These are phyloP conservation scores for Drosophila buzzatii DNA, from an alignment of 2,888 invertebrate genomes.

Conservation along the genomic window DNA sequence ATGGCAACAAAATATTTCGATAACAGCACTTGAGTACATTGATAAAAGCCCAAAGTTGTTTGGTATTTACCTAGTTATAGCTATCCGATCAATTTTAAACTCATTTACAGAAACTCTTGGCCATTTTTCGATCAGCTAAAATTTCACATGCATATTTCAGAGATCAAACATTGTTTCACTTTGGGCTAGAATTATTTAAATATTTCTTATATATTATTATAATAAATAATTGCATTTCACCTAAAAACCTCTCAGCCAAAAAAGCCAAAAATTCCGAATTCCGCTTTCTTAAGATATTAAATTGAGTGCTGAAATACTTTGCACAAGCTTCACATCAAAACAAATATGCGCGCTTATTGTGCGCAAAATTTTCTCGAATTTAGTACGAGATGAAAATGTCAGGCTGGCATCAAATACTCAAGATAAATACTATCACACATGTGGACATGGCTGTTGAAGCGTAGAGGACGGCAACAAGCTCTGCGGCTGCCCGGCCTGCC, in stretches of 20 bases:
- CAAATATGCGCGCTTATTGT: slow-evolving; percentile 11
- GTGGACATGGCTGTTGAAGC: slow-evolving; percentile 51
- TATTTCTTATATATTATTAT: neutral
- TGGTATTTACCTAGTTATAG: no score
- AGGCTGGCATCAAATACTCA: slow-evolving; percentile 40
- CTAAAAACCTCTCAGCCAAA: neutral
- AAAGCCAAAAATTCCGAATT: neutral
- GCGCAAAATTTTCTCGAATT: slow-evolving; percentile 18
- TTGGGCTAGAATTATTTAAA: neutral
- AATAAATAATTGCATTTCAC: neutral
- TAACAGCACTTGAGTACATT: no score
- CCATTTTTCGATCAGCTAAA: no score
- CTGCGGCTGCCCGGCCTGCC: slow-evolving; percentile 25
- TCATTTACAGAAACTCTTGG: no score
- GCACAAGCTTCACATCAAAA: neutral
- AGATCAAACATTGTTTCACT: neutral
- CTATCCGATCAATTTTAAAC: no score
- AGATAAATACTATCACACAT: slow-evolving; percentile 51
- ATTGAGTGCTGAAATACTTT: neutral
- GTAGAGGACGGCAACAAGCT: neutral
- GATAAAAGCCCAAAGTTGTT: no score
- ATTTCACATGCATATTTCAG: no score
- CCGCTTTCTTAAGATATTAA: neutral
- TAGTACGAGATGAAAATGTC: slow-evolving; percentile 34
- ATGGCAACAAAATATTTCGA: no score